Percentiles rank a stretch among this genome's conserved stretches.
Evolutionary conservation across 2,113 vertebrate species (phyloP).

Genomic region (Hepsetus odoe): DNA sequence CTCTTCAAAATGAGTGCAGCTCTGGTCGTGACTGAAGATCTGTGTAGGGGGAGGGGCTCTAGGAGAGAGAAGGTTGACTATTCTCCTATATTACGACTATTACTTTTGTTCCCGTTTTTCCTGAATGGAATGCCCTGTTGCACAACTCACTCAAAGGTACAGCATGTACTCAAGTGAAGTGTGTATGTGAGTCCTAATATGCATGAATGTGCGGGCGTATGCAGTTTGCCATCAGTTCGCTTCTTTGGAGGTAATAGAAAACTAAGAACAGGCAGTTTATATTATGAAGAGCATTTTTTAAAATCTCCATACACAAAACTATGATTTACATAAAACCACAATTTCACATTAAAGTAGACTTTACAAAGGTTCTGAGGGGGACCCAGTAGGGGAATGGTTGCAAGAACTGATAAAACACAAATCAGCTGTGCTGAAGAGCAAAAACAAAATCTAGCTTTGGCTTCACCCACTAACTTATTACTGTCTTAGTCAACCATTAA

Average conservation of each 20-base stretch:
- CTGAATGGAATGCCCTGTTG: slow-evolving; percentile 44
- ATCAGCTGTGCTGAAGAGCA: no score
- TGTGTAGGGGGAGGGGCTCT: not conserved
- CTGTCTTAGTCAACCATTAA: no score
- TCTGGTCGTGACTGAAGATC: slow-evolving; percentile 42
- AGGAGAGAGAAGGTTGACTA: slow-evolving; percentile 18
- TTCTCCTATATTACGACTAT: slow-evolving; percentile 26
- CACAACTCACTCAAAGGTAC: slow-evolving; percentile 32
- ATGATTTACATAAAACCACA: not conserved
- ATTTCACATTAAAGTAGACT: not conserved
- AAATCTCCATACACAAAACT: no score
- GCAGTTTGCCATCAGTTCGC: not conserved
- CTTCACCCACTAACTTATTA: no score
- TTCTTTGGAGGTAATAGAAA: not conserved
- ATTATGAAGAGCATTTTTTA: not conserved
- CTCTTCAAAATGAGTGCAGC: slow-evolving; percentile 26
- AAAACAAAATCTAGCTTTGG: no score
- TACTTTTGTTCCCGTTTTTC: slow-evolving; percentile 42
- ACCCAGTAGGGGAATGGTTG: no score
- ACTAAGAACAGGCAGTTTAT: not conserved
- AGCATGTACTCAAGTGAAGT: slow-evolving; percentile 27
- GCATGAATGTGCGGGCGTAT: not conserved
- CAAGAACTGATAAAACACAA: no score
- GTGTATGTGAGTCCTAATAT: not conserved
- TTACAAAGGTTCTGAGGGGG: not conserved